Evolutionary conservation across 2,797 vertebrate species (phyloP), one percentile per base, ranked within the genome.

Genomic region (Hoplostethus atlanticus): DNA sequence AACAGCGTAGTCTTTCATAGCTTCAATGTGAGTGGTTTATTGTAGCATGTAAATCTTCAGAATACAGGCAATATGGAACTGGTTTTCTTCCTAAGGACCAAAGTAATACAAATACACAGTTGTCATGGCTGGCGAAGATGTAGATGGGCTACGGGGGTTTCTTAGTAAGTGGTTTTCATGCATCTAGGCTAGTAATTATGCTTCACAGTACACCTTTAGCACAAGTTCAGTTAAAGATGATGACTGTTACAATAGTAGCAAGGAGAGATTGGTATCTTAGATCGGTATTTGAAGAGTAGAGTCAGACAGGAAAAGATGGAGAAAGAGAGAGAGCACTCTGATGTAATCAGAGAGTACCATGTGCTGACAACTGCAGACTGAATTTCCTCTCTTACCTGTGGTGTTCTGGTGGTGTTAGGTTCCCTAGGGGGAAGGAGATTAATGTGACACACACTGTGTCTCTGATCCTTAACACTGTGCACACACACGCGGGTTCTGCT

Each of bases 361-460:
- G 67, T 77, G 70, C 82, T 75, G 78, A 84, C 63, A 58, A 56
- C 66, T 38, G 66, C 60, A 80, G 78, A 81, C 69, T 82, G 83
- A 79, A 88, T 87, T 85, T 87, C 71, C 83, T 80, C 65, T 67
- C 62, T 65, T 72, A 88, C 90, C 86, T 91, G 83, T 85, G 76
- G 64, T 84, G 78, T 77, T 82, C 47, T 76, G 73, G 50, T 70
- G 73, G 83, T 85, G 87, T 89, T 77, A 73, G 74, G 56, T 87
- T 91, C 77, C 84, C 86, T 25, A 28, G 63, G 51, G 68, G 73
- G 80, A 77, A 83, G 81, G 80, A 89, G 86, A 91, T 91, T 82
- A 91, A 87, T 83, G 79, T 80, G 85, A 21, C 21, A 90, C 92
- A 68, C 56, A 56, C 86, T 80, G 81, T 47, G 76, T 68, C 74